Conservation (phyloP, 2,113 vertebrate genomes). For the Haemorhous mexicanus region DNA sequence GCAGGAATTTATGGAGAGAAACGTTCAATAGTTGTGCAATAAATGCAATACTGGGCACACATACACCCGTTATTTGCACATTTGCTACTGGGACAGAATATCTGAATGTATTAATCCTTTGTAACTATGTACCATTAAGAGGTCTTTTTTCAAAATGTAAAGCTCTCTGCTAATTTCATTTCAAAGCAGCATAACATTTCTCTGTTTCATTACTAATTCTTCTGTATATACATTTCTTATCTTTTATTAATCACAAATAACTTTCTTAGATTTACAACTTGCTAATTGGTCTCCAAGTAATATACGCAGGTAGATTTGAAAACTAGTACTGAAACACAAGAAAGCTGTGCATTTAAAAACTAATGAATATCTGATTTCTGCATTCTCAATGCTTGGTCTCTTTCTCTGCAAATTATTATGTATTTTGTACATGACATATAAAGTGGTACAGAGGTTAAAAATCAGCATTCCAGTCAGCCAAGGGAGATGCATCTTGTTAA, state of each 20-base stretch:
- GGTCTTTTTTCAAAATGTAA: background rate
- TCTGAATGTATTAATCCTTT: background rate
- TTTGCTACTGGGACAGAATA: fast-evolving
- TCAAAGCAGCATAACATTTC: background rate
- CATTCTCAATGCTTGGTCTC: constrained; percentile 6
- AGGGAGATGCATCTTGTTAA: background rate
- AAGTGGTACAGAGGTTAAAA: constrained; percentile 3
- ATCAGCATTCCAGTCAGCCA: background rate
- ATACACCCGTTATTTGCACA: background rate
- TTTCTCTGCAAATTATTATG: constrained; percentile 11
- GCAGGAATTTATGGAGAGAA: background rate
- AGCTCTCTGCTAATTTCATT: background rate
- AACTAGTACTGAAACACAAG: constrained; percentile 33
- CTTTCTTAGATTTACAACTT: background rate
- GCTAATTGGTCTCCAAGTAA: background rate
- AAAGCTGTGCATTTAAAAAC: constrained; percentile 11
- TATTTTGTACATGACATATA: constrained; percentile 25
- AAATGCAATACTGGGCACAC: background rate
- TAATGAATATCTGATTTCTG: constrained; percentile 1
- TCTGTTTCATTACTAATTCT: background rate
- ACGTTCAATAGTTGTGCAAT: background rate
- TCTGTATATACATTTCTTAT: background rate
- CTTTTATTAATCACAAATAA: constrained; percentile 1
- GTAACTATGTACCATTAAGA: background rate
- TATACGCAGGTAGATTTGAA: background rate